Evolutionary conservation across 2,888 invertebrate species (phyloP), one percentile per base, ranked within the genome.

Genomic region (Eretmocerus hayati): DNA sequence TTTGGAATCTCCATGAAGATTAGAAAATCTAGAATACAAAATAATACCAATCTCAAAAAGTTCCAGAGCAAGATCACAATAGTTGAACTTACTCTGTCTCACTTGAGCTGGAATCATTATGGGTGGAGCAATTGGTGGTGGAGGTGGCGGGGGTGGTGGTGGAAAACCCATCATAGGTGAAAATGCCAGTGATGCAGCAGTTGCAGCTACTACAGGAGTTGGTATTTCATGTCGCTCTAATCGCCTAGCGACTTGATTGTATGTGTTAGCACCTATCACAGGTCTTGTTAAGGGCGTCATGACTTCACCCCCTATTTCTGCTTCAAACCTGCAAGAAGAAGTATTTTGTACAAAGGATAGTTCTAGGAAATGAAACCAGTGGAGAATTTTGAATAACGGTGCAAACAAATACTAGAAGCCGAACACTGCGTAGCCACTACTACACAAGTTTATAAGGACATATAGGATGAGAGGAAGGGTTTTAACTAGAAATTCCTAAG

Each of bases 261-360:
- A 90, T 0, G 86, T 84, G 56, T 81, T 83, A 2, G 83, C 79
- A 1, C 84, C 85, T 36, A 87, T 86, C 33, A 89, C 81, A 13
- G 83, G 79, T 4, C 83, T 75, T 41, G 74, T 71, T 49, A 75
- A 75, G 11, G 76, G 75, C 41, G 74, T 71, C 30, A 75, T 74
- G 15, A 78, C 62, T 31, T 77, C 75, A 13, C 83, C 81, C 0
- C 87, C 85, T 59, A 91, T 90, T 75, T 91, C 91, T 2, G 90
- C 90, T 66, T 91, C 91, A 66, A 91, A 91, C 62, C 90, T 88
- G 13, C 22, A 6, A 9, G 26, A 26, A 47, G 40, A 49, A 39
- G 43, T 26, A 48, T n/a, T n/a, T n/a, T n/a, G n/a, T n/a, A n/a
- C n/a, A n/a, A n/a, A n/a, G n/a, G n/a, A n/a, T n/a, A n/a, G n/a